Evolutionary conservation across 1,140 invertebrate species (phyloP).

Genomic region (Drosophila parvula): DNA sequence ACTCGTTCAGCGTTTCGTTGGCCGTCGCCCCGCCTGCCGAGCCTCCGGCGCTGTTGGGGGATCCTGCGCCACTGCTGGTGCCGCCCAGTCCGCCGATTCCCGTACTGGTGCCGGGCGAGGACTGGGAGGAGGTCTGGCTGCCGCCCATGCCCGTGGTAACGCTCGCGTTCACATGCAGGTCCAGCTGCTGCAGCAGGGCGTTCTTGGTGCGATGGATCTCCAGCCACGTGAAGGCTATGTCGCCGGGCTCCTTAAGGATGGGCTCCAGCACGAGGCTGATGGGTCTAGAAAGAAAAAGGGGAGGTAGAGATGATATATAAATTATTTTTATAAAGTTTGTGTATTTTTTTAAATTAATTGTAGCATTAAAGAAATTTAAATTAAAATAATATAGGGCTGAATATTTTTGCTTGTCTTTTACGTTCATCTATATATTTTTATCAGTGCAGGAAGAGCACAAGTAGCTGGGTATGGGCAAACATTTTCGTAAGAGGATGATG

Average conservation of each 20-base stretch:
- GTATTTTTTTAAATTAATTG: background rate
- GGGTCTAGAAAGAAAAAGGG: conserved; percentile 56
- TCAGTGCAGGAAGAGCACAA: background rate
- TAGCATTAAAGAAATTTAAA: too few species aligned
- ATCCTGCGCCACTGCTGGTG: conserved; percentile 42
- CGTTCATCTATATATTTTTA: background rate
- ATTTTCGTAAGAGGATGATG: conserved; percentile 21
- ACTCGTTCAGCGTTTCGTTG: conserved; percentile 86
- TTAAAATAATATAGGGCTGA: too few species aligned
- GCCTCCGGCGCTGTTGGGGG: conserved; percentile 27
- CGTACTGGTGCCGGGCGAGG: conserved; percentile 9
- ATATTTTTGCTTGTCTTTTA: too few species aligned
- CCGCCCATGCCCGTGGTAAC: conserved; percentile 69
- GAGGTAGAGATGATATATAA: background rate
- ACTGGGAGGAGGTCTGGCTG: conserved; percentile 33
- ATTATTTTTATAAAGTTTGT: background rate
- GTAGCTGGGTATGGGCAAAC: conserved; percentile 43
- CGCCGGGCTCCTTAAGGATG: conserved; percentile 88
- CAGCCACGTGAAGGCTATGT: conserved; percentile 89
- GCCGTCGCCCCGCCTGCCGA: conserved; percentile 53
- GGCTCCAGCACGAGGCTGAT: conserved; percentile 89
- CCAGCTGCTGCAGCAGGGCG: conserved; percentile 87
- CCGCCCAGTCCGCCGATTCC: conserved; percentile 49
- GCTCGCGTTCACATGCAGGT: conserved; percentile 84
- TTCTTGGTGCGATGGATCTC: conserved; percentile 89